Percentiles rank a stretch among this genome's conserved stretches.
phyloP scores from a whole-genome alignment of 2,113 vertebrate genomes.

The Rhynchomys soricoides region DNA sequence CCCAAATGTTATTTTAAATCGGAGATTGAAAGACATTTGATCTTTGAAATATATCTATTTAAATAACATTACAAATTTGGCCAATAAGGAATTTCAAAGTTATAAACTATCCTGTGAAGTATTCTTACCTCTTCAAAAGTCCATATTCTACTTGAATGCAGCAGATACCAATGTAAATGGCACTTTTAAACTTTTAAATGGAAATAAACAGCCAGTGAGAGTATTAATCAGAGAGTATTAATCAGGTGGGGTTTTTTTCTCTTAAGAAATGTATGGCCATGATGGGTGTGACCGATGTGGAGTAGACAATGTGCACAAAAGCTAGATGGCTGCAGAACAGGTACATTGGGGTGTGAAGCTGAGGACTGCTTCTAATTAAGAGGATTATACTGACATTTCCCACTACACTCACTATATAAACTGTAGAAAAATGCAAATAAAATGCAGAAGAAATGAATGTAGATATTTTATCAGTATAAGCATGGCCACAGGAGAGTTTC shows the following conservation, averaged over 20 bases:
- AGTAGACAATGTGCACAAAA: constrained; percentile 60
- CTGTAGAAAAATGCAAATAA: constrained; percentile 75
- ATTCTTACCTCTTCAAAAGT: constrained; percentile 22
- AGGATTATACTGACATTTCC: constrained; percentile 73
- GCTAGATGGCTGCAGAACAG: constrained; percentile 70
- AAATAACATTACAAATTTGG: background rate
- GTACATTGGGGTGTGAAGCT: constrained; percentile 68
- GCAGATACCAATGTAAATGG: background rate
- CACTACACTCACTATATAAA: constrained; percentile 50
- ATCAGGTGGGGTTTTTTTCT: background rate
- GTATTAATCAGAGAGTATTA: too few relatives aligned
- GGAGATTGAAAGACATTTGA: constrained; percentile 21
- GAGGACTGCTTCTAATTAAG: constrained; percentile 64
- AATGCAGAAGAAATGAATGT: background rate
- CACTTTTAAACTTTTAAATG: background rate
- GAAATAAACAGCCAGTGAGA: background rate
- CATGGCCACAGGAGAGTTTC: too few relatives aligned
- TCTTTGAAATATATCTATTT: background rate
- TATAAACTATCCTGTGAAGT: background rate
- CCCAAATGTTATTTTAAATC: constrained; percentile 20
- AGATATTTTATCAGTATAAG: too few relatives aligned
- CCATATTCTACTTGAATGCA: background rate
- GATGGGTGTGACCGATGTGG: constrained; percentile 62
- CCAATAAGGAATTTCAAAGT: background rate
- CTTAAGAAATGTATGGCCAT: constrained; percentile 63